phyloP scores from a whole-genome alignment of 2,888 invertebrate species.

The Eugnorisma glareosa region DNA sequence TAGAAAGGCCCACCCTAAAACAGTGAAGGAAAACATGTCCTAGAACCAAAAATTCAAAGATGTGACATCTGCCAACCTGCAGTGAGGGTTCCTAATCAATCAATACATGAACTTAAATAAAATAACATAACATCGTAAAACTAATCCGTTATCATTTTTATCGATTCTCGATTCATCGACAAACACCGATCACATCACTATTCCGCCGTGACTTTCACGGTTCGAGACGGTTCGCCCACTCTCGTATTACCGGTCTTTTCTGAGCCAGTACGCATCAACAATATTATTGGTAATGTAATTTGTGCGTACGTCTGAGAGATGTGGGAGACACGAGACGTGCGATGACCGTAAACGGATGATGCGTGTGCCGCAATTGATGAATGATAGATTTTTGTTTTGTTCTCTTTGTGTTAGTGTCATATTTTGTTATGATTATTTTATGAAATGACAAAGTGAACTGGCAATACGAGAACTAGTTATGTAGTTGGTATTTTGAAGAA shows the following conservation, averaged over 20 bases:
- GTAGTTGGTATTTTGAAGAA: not conserved
- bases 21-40: not conserved
- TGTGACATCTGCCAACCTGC: not conserved
- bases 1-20: not conserved
- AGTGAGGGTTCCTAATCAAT: not conserved
- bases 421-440: not conserved
- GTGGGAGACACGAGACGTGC: constrained; percentile 18
- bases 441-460: not conserved
- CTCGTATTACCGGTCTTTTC: constrained; percentile 74
- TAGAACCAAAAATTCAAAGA: not conserved
- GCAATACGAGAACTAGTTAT: not conserved
- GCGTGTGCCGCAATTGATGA: constrained; percentile 39
- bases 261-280: constrained; percentile 74
- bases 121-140: not conserved
- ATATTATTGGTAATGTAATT: constrained; percentile 78
- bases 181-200: constrained; percentile 52
- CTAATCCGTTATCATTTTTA: not conserved
- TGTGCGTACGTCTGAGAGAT: constrained; percentile 60
- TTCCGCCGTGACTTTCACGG: constrained; percentile 75
- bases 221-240: constrained; percentile 72
- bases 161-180: constrained; percentile 39
- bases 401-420: constrained; percentile 10
- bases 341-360: constrained; percentile 40
- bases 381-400: constrained; percentile 35
- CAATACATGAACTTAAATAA: not conserved